These are phyloP conservation scores for Hycleus phaleratus DNA, from an alignment of 1,140 invertebrate genomes.

Conservation along the genomic window DNA sequence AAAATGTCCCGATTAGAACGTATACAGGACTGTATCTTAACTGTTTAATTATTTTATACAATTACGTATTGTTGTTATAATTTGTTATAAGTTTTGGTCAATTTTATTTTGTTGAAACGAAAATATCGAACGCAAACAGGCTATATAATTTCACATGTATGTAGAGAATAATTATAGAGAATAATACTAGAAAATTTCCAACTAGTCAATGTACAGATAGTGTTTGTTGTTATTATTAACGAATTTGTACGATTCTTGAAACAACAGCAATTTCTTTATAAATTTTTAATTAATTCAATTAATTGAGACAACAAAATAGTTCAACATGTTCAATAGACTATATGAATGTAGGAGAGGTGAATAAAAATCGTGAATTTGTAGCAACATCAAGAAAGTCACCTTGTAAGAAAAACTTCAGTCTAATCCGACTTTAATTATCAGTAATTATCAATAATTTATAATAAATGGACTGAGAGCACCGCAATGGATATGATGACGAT, in stretches of 20 bases:
- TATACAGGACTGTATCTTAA: slow-evolving; percentile 2
- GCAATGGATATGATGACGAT: slow-evolving; percentile 17
- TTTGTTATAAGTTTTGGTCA: slow-evolving; percentile 19
- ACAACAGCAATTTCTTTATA: slow-evolving; percentile 10
- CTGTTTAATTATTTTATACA: slow-evolving; percentile 16
- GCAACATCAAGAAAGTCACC: slow-evolving; percentile 13
- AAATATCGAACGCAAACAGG: slow-evolving; percentile 22
- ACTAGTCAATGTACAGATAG: slow-evolving; percentile 18
- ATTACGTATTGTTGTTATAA: slow-evolving; percentile 24
- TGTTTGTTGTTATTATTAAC: neutral
- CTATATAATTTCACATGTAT: slow-evolving; percentile 11
- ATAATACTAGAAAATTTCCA: slow-evolving; percentile 13
- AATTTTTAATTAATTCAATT: neutral
- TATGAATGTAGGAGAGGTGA: too few species aligned
- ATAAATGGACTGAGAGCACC: slow-evolving; percentile 16
- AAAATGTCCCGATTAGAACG: neutral
- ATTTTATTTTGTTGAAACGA: slow-evolving; percentile 18
- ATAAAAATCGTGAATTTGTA: neutral
- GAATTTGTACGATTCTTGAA: slow-evolving; percentile 19
- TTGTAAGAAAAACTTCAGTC: slow-evolving; percentile 10
- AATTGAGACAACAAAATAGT: too few species aligned
- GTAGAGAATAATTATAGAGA: slow-evolving; percentile 9
- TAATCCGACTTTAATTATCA: neutral
- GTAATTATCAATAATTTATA: neutral
- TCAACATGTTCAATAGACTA: too few species aligned